Percentiles rank a stretch among this genome's conserved stretches.
Evolutionary conservation across 1,140 invertebrate genomes (phyloP).

Genomic region (Drosophila grimshawi): DNA sequence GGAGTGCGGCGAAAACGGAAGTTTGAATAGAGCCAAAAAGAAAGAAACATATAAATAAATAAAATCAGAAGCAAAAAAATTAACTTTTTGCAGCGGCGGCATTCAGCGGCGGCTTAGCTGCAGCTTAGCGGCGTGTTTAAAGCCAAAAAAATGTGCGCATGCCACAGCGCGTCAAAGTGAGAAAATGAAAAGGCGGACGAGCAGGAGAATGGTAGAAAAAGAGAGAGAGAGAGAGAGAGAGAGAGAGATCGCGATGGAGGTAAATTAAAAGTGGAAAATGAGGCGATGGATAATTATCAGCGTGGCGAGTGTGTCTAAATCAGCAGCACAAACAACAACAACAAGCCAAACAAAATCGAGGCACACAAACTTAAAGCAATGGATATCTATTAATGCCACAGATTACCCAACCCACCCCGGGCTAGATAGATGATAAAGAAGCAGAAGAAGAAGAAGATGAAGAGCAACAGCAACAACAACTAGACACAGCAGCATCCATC

Average conservation of each 20-base stretch:
- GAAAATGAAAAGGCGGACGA: not conserved
- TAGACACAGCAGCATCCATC: slow-evolving; percentile 20
- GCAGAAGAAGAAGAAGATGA: slow-evolving; percentile 16
- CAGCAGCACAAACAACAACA: slow-evolving; percentile 6
- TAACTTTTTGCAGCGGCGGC: slow-evolving; percentile 34
- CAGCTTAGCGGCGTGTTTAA: slow-evolving; percentile 63
- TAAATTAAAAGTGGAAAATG: slow-evolving; percentile 55
- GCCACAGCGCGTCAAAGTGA: slow-evolving; percentile 9
- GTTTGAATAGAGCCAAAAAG: not conserved
- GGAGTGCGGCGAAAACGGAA: not conserved
- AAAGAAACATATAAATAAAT: slow-evolving; percentile 14
- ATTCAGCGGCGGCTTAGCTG: slow-evolving; percentile 58
- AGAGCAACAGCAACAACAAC: too few species aligned
- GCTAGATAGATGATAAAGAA: not conserved
- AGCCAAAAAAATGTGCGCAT: slow-evolving; percentile 40
- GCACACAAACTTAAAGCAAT: slow-evolving; percentile 15
- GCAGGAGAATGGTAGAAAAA: not conserved
- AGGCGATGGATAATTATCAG: slow-evolving; percentile 59
- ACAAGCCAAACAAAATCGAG: slow-evolving; percentile 1
- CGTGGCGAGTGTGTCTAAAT: slow-evolving; percentile 46
- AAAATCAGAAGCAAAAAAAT: slow-evolving; percentile 19
- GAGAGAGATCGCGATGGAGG: not conserved
- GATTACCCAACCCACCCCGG: not conserved
- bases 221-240: not conserved
- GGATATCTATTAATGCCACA: slow-evolving; percentile 23